phyloP scores from a whole-genome alignment of 2,888 invertebrate species.

The Drosophila anomelani region DNA sequence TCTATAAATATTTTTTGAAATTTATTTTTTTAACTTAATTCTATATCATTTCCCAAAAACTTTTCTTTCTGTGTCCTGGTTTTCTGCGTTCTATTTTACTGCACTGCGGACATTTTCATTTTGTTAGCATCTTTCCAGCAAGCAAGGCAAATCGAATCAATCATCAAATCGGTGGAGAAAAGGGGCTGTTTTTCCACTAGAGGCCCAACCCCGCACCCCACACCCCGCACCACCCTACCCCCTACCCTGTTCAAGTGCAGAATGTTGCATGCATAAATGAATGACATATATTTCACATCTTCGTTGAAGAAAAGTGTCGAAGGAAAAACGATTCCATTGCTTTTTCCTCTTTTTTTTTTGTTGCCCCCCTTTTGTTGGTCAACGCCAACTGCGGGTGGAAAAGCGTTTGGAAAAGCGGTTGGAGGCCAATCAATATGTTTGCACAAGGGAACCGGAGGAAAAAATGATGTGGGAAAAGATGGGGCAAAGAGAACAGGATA shows the following conservation, averaged over 20 bases:
- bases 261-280: conserved; percentile 47
- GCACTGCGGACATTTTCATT: conserved; percentile 59
- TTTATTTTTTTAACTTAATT: background rate
- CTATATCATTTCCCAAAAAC: rapidly evolving
- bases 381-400: conserved; percentile 14
- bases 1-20: background rate
- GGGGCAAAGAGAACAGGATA: background rate
- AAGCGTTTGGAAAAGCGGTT: conserved; percentile 25
- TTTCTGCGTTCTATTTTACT: conserved; percentile 14
- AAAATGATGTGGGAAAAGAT: background rate
- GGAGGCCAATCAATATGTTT: conserved; percentile 36
- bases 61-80: background rate
- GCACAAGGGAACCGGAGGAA: conserved; percentile 5
- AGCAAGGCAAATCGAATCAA: conserved; percentile 44
- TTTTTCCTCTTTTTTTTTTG: background rate
- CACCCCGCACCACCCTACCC: background rate
- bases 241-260: conserved; percentile 8
- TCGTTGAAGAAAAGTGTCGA: conserved; percentile 10
- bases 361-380: conserved; percentile 9
- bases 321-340: conserved; percentile 23
- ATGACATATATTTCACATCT: conserved; percentile 44
- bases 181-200: conserved; percentile 9
- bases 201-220: background rate
- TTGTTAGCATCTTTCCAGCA: conserved; percentile 33
- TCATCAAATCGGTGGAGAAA: conserved; percentile 37